A percentile compares a stretch with the other conserved stretches of the same genome.
Conservation (phyloP, 1,140 invertebrate genomes). For the Trichonephila inaurata region DNA sequence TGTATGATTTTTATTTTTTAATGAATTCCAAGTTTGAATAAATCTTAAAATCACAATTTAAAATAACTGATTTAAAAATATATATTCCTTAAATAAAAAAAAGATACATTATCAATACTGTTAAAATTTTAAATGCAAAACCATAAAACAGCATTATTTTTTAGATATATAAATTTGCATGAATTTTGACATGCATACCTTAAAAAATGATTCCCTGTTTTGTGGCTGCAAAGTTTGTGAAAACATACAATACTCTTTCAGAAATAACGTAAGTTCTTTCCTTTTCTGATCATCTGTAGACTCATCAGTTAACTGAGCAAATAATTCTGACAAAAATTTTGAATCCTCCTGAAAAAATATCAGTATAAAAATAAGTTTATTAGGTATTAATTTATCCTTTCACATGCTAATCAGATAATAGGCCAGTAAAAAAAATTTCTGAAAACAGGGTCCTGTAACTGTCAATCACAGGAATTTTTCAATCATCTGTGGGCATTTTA, state of each 20-base stretch:
- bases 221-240: constrained; percentile 98
- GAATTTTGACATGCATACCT: constrained; percentile 81
- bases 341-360: constrained; percentile 91
- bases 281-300: constrained; percentile 91
- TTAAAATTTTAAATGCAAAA: neutral
- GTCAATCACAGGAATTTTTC: too few species aligned
- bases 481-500: too few species aligned
- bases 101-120: neutral
- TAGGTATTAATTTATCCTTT: too few species aligned
- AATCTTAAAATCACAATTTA: too few species aligned
- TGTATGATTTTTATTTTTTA: too few species aligned
- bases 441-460: too few species aligned
- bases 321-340: constrained; percentile 96
- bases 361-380: too few species aligned
- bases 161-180: too few species aligned
- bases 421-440: too few species aligned
- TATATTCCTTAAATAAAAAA: neutral
- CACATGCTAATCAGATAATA: too few species aligned
- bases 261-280: constrained; percentile 96
- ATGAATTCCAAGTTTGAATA: too few species aligned
- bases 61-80: too few species aligned
- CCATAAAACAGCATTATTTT: neutral
- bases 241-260: constrained; percentile 99
- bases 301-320: constrained; percentile 93
- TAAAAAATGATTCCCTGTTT: constrained; percentile 98